A percentile compares a stretch with the other conserved stretches of the same genome.
Evolutionary conservation across 2,797 vertebrate species (phyloP).

Genomic region (Prunella strophiata): DNA sequence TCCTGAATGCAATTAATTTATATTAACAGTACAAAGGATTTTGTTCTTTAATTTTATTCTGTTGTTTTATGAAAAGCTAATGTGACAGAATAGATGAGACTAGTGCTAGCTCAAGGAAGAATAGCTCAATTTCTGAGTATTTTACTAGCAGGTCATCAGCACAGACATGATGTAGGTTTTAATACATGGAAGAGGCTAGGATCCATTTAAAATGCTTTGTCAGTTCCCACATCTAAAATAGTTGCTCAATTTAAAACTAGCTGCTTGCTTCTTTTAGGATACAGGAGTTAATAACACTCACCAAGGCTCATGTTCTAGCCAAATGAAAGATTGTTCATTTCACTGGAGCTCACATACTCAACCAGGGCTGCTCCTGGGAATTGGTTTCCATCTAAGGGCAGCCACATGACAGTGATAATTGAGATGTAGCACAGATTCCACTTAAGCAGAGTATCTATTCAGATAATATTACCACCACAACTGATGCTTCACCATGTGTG

Average conservation of each 20-base stretch:
- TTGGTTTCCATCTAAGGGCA: not conserved
- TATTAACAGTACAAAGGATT: conserved; percentile 1
- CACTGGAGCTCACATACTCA: not conserved
- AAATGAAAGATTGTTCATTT: not conserved
- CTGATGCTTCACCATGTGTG: not conserved
- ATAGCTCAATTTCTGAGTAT: not conserved
- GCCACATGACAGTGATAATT: not conserved
- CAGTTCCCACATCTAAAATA: not conserved
- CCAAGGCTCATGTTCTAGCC: not conserved
- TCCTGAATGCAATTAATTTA: conserved; percentile 34
- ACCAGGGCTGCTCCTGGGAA: not conserved
- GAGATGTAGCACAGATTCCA: not conserved
- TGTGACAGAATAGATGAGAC: not conserved
- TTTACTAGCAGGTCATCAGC: not conserved
- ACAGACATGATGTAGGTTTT: not conserved
- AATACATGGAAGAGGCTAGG: not conserved
- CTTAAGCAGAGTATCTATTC: not conserved
- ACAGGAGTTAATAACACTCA: not conserved
- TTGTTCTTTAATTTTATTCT: conserved; percentile 15
- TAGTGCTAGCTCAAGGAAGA: not conserved
- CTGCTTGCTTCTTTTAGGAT: not conserved
- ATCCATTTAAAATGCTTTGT: not conserved
- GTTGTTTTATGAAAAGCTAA: conserved; percentile 5
- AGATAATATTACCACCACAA: not conserved
- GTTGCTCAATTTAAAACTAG: not conserved